Conservation (phyloP, 2,888 invertebrate genomes). For the Tigriopus californicus region DNA sequence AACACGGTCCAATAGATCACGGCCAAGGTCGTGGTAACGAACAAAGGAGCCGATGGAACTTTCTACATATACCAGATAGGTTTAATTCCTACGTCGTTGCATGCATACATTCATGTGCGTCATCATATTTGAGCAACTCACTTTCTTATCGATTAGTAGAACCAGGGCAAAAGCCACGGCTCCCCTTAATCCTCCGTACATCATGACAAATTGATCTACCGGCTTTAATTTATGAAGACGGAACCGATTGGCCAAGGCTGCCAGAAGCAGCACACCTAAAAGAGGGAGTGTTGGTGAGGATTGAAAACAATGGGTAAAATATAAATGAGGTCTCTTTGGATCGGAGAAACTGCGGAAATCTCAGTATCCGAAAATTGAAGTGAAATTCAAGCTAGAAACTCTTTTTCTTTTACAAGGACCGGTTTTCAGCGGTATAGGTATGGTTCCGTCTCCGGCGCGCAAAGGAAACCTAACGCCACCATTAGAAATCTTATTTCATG, state of each 20-base stretch:
- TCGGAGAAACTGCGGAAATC: too few relatives aligned
- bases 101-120: too few relatives aligned
- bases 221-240: conserved; percentile 25
- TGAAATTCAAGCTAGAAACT: too few relatives aligned
- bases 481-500: too few relatives aligned
- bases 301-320: too few relatives aligned
- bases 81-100: not conserved
- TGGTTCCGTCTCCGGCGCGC: too few relatives aligned
- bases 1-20: conserved; percentile 35
- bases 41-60: conserved; percentile 79
- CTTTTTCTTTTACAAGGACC: too few relatives aligned
- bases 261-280: conserved; percentile 45
- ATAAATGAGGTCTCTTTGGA: too few relatives aligned
- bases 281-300: too few relatives aligned
- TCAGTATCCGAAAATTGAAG: too few relatives aligned
- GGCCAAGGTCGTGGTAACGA: conserved; percentile 88
- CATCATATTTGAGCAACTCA: not conserved
- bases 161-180: conserved; percentile 36
- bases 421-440: too few relatives aligned
- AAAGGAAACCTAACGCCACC: too few relatives aligned
- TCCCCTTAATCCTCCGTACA: conserved; percentile 35
- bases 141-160: conserved; percentile 25
- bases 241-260: conserved; percentile 29
- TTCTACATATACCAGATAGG: conserved; percentile 29
- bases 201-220: conserved; percentile 35